Percentiles rank a stretch among this genome's conserved stretches.
These are phyloP conservation scores for Micromesistius poutassou DNA, from an alignment of 2,797 vertebrate genomes.

Conservation along the genomic window DNA sequence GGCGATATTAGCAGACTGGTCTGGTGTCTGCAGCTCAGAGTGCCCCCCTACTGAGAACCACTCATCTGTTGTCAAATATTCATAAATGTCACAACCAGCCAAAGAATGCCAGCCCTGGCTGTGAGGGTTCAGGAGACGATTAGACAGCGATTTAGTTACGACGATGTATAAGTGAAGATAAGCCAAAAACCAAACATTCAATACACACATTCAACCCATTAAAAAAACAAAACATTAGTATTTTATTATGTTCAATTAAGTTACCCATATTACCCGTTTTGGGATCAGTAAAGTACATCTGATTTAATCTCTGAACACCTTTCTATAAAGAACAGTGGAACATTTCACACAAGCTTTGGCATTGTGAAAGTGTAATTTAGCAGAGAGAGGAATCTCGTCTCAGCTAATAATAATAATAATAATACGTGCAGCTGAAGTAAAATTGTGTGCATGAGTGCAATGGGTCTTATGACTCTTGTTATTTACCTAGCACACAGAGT, in stretches of 20 bases:
- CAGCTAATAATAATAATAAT: no score
- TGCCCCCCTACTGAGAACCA: slow-evolving; percentile 46
- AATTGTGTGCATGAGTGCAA: neutral
- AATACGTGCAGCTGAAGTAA: neutral
- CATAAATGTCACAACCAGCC: slow-evolving; percentile 60
- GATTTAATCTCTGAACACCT: neutral
- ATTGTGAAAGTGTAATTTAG: neutral
- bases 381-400: neutral
- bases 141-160: neutral
- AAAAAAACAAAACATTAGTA: neutral
- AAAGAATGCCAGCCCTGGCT: slow-evolving; percentile 41
- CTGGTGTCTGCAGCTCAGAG: slow-evolving; percentile 38
- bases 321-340: neutral
- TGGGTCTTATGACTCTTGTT: neutral
- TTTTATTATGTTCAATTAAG: neutral
- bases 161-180: neutral
- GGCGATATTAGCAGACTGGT: slow-evolving; percentile 53
- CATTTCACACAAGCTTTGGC: neutral
- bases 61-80: slow-evolving; percentile 68
- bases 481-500: neutral
- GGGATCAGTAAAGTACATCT: neutral
- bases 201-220: neutral
- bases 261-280: neutral
- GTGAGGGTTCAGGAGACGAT: slow-evolving; percentile 26
- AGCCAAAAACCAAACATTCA: neutral